Evolutionary conservation across 2,113 vertebrate species (phyloP), one percentile per base, ranked within the genome.

Genomic region (Puffinus mauretanicus): DNA sequence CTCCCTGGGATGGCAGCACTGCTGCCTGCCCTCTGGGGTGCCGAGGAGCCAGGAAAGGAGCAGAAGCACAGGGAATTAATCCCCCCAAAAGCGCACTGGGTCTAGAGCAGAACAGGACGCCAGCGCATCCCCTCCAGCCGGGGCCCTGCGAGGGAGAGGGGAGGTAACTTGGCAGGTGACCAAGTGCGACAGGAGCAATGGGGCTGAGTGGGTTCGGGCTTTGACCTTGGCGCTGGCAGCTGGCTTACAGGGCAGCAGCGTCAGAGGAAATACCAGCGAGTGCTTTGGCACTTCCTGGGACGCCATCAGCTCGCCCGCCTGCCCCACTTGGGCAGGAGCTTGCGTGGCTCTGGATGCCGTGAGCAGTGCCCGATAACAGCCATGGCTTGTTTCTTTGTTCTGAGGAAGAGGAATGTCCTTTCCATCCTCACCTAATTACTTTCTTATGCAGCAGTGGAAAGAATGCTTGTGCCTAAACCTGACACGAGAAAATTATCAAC

Each of bases 401-500:
- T 96, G 62, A 86, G 66, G 72, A 93, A 86, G 82, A 93, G 66
- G 78, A 97, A 97, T 89, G 94, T 94, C 93, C 71, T 96, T 95
- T 95, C 82, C 76, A 77, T 95, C 86, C 86, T 96, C 69, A 94
- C 69, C 94, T 97, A 97, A 98, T 96, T 97, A 86, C 81, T 98
- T 98, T 97, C 96, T 97, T 84, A 94, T 97, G 96, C 94, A 97
- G 96, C 88, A 92, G 66, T 94, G 94, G 97, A 96, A 97, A 95
- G 96, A 96, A 95, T 90, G 92, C 93, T 94, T 91, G 47, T 88
- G 95, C 94, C 93, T 97, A 90, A 94, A 94, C 94, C 97, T 95
- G 91, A 97, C 90, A 97, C 46, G 14, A 96, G 94, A 97, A 97
- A 97, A 96, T 95, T 97, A 96, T 96, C 97, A 97, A 96, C 80